Conservation (phyloP, 2,888 invertebrate genomes). For the Trichacis sp. region DNA sequence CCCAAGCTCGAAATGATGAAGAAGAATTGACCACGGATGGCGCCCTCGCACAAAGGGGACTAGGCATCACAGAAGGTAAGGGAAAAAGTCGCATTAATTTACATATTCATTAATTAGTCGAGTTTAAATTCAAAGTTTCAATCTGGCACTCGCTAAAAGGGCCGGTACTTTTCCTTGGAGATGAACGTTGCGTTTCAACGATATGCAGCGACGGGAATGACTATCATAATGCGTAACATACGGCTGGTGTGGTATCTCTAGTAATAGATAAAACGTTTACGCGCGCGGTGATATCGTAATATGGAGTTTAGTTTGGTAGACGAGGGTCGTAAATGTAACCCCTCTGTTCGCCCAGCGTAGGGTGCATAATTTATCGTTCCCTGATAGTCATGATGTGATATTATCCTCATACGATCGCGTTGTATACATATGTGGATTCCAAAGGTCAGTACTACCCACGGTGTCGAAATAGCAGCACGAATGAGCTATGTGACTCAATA, state of each 20-base stretch:
- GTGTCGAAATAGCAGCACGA: conserved; percentile 35
- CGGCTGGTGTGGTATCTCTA: conserved; percentile 63
- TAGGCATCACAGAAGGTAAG: neutral
- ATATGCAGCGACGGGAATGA: conserved; percentile 27
- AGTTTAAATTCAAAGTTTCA: neutral
- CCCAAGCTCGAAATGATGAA: neutral
- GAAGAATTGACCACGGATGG: neutral
- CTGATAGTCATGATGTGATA: conserved; percentile 39
- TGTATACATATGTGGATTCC: conserved; percentile 39
- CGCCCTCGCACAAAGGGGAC: conserved; percentile 1
- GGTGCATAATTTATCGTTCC: conserved; percentile 68
- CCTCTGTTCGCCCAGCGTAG: conserved; percentile 43
- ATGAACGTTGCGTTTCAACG: conserved; percentile 8
- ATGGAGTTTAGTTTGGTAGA: conserved; percentile 60
- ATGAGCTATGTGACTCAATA: conserved; percentile 28
- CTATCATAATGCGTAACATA: conserved; percentile 59
- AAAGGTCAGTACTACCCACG: conserved; percentile 36
- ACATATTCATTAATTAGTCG: neutral
- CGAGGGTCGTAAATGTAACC: conserved; percentile 47
- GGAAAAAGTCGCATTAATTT: neutral
- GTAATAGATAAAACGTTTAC: conserved; percentile 65
- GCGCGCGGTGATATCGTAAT: conserved; percentile 63
- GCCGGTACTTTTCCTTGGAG: neutral
- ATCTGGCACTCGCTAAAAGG: neutral
- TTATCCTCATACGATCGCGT: conserved; percentile 34